A percentile compares a stretch with the other conserved stretches of the same genome.
phyloP scores from a whole-genome alignment of 2,797 vertebrate genomes.

The Trematomus bernacchii region DNA sequence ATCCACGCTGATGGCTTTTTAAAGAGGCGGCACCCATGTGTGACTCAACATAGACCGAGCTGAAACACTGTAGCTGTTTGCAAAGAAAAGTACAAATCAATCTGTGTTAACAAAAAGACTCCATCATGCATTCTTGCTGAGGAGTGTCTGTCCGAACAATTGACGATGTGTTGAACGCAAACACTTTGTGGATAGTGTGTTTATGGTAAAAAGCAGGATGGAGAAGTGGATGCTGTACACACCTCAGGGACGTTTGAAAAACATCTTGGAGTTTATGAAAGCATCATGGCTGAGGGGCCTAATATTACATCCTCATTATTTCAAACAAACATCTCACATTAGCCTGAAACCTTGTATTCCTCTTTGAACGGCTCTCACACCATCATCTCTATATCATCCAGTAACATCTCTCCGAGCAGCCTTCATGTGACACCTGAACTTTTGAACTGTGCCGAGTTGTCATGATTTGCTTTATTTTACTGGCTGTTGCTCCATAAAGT shows the following conservation, averaged over 20 bases:
- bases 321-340: conserved; percentile 13
- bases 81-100: conserved; percentile 24
- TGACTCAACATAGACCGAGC: conserved; percentile 50
- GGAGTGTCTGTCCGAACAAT: not conserved
- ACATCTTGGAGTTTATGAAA: conserved; percentile 1
- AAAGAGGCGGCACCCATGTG: conserved; percentile 67
- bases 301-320: conserved; percentile 6
- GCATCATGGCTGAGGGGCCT: not conserved
- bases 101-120: conserved; percentile 32
- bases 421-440: conserved; percentile 37
- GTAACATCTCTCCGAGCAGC: not conserved
- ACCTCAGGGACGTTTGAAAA: not conserved
- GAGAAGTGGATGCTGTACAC: conserved; percentile 2
- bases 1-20: conserved; percentile 71
- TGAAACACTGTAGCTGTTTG: conserved; percentile 36
- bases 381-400: not conserved
- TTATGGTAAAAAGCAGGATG: conserved; percentile 7
- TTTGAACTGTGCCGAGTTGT: conserved; percentile 14
- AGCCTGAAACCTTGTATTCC: not conserved
- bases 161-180: not conserved
- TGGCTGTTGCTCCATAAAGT: conserved; percentile 6
- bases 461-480: conserved; percentile 11
- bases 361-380: not conserved
- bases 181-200: conserved; percentile 23
- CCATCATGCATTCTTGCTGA: conserved; percentile 29